These are phyloP conservation scores for Oplegnathus fasciatus DNA, from an alignment of 2,113 vertebrate genomes.

Conservation along the genomic window DNA sequence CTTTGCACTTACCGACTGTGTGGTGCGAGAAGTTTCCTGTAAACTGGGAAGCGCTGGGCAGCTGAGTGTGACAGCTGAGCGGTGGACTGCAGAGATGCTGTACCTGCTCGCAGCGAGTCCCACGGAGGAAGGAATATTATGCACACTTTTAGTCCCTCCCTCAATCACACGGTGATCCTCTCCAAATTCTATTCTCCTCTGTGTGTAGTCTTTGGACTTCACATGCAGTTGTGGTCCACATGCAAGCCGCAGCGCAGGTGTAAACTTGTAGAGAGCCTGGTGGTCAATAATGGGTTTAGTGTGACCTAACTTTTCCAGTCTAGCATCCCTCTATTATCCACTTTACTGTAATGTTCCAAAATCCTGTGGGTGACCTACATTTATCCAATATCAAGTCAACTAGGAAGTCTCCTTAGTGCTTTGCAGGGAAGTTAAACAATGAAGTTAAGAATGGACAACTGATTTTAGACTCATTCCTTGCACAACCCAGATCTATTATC, in stretches of 20 bases:
- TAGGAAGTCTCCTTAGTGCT: neutral
- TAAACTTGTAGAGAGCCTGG: slow-evolving; percentile 13
- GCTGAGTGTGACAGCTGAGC: slow-evolving; percentile 75
- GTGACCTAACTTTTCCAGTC: neutral
- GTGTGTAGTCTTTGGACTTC: slow-evolving; percentile 43
- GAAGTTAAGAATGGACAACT: neutral
- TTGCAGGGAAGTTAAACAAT: neutral
- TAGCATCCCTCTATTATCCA: neutral
- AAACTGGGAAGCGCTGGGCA: slow-evolving; percentile 54
- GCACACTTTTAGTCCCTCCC: slow-evolving; percentile 90
- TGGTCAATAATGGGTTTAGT: neutral
- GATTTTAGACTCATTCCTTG: neutral
- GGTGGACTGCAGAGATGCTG: slow-evolving; percentile 76
- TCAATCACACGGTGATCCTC: slow-evolving; percentile 82
- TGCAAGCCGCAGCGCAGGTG: slow-evolving; percentile 64
- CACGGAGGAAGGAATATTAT: slow-evolving; percentile 88
- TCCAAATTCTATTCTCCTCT: slow-evolving; percentile 67
- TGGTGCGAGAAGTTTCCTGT: slow-evolving; percentile 72
- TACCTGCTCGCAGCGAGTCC: slow-evolving; percentile 82
- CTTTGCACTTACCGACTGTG: slow-evolving; percentile 77
- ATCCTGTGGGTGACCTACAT: neutral
- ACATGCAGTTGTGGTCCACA: slow-evolving; percentile 31
- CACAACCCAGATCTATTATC: neutral
- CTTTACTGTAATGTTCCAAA: neutral
- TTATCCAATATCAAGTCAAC: neutral